phyloP scores from a whole-genome alignment of 2,113 vertebrate genomes.

The Oncorhynchus mykiss region DNA sequence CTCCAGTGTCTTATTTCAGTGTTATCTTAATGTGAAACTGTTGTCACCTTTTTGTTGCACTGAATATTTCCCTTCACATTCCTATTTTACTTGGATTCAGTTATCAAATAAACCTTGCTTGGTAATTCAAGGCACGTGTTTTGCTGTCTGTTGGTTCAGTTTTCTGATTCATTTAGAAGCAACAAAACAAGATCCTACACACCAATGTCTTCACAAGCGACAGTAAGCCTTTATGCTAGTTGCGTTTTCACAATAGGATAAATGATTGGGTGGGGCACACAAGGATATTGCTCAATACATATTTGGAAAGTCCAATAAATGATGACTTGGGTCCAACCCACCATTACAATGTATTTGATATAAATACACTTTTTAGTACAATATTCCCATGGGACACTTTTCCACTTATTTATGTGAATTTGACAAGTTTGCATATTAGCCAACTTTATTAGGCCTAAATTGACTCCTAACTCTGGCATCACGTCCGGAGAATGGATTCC shows the following conservation, averaged over 20 bases:
- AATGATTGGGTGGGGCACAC: neutral
- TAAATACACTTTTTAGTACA: no score
- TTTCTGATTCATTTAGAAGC: neutral
- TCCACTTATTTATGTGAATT: no score
- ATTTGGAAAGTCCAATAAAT: neutral
- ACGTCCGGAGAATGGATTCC: no score
- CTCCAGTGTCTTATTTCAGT: constrained; percentile 47
- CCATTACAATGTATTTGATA: no score
- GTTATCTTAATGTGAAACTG: constrained; percentile 40
- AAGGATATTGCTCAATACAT: neutral
- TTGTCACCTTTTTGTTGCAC: constrained; percentile 41
- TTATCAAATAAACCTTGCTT: constrained; percentile 11
- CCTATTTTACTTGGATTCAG: neutral
- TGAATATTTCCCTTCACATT: constrained; percentile 36
- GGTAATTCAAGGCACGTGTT: neutral
- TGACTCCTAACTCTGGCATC: no score
- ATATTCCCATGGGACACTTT: no score
- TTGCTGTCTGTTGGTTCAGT: neutral
- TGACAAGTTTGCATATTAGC: no score
- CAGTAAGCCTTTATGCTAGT: neutral
- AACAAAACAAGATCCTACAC: neutral
- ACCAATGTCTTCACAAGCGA: no score
- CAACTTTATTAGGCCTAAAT: no score
- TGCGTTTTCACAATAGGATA: neutral
- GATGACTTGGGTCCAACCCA: neutral